Conservation (phyloP, 2,113 vertebrate genomes). For the Daphoenositta chrysoptera region DNA sequence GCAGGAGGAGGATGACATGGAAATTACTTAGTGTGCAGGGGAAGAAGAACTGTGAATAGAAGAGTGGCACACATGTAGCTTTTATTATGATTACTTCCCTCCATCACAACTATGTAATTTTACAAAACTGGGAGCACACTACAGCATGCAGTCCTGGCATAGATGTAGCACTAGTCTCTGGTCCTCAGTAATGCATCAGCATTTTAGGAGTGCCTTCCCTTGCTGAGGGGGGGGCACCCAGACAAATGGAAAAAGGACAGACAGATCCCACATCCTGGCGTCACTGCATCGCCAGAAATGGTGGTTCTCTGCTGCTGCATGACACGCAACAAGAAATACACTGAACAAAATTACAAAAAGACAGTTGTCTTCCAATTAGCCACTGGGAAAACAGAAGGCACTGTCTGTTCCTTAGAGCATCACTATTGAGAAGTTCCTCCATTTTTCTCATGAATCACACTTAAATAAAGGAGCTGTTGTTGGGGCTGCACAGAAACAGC, state of each 20-base stretch:
- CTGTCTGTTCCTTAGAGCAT: fast-evolving
- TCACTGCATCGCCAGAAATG: fast-evolving
- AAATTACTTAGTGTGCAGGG: neutral
- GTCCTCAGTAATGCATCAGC: neutral
- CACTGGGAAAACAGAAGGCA: neutral
- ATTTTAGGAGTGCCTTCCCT: neutral
- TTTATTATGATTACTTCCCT: neutral
- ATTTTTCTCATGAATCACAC: fast-evolving
- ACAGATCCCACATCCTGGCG: neutral
- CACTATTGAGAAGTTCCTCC: neutral
- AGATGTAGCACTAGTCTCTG: neutral
- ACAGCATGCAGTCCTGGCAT: neutral
- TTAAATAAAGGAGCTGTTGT: neutral
- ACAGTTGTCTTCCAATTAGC: neutral
- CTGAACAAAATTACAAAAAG: neutral
- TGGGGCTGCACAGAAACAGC: neutral
- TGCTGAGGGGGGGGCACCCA: neutral
- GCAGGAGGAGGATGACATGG: neutral
- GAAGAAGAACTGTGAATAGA: neutral
- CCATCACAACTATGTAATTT: neutral
- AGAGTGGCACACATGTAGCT: fast-evolving
- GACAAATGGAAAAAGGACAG: fast-evolving
- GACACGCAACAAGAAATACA: neutral
- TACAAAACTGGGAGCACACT: neutral
- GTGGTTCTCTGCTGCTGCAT: neutral